Evolutionary conservation across 2,888 invertebrate species (phyloP).

Genomic region (Thecophora atra): DNA sequence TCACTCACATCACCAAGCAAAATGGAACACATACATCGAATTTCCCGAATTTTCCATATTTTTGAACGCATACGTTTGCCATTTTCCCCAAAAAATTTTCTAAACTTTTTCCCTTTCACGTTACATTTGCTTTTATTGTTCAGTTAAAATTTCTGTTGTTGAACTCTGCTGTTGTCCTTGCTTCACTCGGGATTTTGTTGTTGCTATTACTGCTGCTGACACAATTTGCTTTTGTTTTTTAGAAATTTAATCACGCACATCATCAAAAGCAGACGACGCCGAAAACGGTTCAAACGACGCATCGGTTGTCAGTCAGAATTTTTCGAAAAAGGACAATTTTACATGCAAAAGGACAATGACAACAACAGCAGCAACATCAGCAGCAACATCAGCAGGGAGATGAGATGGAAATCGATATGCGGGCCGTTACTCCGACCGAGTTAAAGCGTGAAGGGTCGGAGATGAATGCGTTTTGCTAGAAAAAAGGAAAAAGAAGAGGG

Average conservation of each 20-base stretch:
- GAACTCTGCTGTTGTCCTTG: neutral
- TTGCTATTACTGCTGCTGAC: neutral
- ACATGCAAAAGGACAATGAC: constrained; percentile 21
- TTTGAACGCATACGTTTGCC: neutral
- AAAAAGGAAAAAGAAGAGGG: neutral
- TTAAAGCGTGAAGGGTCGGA: too few species aligned
- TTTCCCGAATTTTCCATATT: too few species aligned
- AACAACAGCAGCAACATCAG: constrained; percentile 31
- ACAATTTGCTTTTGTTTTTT: constrained; percentile 9
- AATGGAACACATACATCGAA: too few species aligned
- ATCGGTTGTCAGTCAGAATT: constrained; percentile 23
- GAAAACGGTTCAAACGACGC: neutral
- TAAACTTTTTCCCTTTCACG: too few species aligned
- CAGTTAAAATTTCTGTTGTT: neutral
- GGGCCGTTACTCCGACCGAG: constrained; percentile 44
- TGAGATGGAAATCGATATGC: constrained; percentile 58
- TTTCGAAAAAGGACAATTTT: constrained; percentile 30
- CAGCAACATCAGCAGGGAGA: constrained; percentile 39
- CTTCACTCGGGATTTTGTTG: neutral
- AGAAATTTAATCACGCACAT: constrained; percentile 37
- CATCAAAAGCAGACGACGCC: constrained; percentile 24
- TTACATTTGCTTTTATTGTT: too few species aligned
- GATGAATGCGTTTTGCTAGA: neutral
- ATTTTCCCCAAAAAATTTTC: neutral
- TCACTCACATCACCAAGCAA: too few species aligned